These are phyloP conservation scores for Cyanoderma ruficeps DNA, from an alignment of 2,113 vertebrate genomes.

Conservation along the genomic window DNA sequence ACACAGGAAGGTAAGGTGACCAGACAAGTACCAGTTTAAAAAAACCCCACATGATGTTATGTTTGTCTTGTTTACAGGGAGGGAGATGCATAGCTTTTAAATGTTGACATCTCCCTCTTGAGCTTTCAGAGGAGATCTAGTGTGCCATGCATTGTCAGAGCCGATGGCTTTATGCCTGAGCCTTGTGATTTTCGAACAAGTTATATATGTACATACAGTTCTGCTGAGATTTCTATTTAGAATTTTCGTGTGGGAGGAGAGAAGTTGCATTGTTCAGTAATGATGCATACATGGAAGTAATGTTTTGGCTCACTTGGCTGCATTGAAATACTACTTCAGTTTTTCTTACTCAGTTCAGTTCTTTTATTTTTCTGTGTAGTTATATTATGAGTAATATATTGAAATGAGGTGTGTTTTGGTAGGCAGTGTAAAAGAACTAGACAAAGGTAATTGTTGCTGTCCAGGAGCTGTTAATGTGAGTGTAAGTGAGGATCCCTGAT, in stretches of 20 bases:
- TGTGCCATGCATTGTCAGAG: neutral
- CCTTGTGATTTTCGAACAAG: neutral
- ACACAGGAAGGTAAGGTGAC: neutral
- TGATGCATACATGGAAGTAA: neutral
- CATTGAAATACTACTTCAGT: neutral
- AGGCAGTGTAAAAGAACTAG: neutral
- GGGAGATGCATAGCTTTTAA: neutral
- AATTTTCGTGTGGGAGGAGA: neutral
- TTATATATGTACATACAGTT: neutral
- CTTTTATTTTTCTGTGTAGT: neutral
- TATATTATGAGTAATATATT: neutral
- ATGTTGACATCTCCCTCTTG: neutral
- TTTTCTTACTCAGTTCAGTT: neutral
- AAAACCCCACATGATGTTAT: neutral
- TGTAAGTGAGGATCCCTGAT: neutral
- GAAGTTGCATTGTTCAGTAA: constrained; percentile 1
- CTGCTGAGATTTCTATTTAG: neutral
- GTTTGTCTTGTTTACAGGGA: neutral
- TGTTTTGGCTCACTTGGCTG: neutral
- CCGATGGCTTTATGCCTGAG: neutral
- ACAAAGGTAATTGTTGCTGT: neutral
- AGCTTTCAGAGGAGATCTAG: neutral
- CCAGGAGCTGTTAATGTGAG: neutral
- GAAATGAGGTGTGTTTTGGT: neutral
- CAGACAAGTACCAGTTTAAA: neutral